A percentile compares a stretch with the other conserved stretches of the same genome.
These are phyloP conservation scores for Mesaphorura yosii DNA, from an alignment of 1,140 invertebrate species.

Conservation along the genomic window DNA sequence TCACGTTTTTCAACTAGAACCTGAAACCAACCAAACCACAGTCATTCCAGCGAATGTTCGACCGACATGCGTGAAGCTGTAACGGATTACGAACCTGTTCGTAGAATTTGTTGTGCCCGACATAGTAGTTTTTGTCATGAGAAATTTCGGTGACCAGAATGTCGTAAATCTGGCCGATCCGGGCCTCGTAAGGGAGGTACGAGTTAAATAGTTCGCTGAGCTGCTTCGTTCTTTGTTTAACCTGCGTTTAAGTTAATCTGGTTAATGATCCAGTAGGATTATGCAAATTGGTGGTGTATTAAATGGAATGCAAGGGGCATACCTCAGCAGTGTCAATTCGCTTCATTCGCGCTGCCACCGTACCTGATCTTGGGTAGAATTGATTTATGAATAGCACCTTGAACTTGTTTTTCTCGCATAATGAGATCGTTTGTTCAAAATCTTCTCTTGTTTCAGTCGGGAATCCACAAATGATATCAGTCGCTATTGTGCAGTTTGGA, in stretches of 20 bases:
- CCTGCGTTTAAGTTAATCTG: too few relatives aligned
- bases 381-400: constrained; percentile 95
- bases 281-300: neutral
- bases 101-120: constrained; percentile 92
- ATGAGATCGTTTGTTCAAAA: constrained; percentile 74
- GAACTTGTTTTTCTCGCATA: constrained; percentile 82
- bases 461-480: constrained; percentile 97
- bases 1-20: constrained; percentile 61
- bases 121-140: constrained; percentile 77
- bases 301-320: constrained; percentile 6
- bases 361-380: constrained; percentile 90
- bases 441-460: constrained; percentile 88
- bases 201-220: constrained; percentile 84
- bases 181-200: constrained; percentile 70
- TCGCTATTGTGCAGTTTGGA: constrained; percentile 63
- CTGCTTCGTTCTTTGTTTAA: constrained; percentile 77
- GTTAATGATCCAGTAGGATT: too few relatives aligned
- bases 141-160: constrained; percentile 89
- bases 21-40: neutral
- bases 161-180: constrained; percentile 61
- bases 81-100: constrained; percentile 85
- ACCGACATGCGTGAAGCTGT: too few relatives aligned
- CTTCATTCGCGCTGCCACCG: constrained; percentile 80
- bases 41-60: too few relatives aligned
- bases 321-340: constrained; percentile 64